These are phyloP conservation scores for Lasioglossum marginatum DNA, from an alignment of 2,888 invertebrate genomes.

Conservation along the genomic window DNA sequence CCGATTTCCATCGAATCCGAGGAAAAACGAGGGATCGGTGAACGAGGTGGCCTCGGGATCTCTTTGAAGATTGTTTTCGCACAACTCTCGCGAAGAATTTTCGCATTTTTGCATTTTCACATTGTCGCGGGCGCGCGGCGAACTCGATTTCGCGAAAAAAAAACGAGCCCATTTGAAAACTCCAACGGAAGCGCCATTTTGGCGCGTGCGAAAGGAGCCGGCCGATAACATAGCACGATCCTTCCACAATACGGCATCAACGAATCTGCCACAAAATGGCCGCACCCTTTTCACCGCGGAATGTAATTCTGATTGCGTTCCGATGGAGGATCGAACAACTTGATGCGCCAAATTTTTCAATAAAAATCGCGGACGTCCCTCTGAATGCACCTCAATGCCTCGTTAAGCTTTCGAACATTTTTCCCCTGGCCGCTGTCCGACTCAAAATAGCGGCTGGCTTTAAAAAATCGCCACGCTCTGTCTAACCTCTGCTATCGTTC, in stretches of 20 bases:
- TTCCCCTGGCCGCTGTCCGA: not conserved
- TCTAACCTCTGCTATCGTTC: not conserved
- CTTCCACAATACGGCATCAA: slow-evolving; percentile 52
- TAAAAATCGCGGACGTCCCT: slow-evolving; percentile 19
- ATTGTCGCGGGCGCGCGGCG: not conserved
- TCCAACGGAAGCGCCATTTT: slow-evolving; percentile 14
- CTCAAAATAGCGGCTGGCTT: not conserved
- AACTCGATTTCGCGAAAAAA: not conserved
- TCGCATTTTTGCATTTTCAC: not conserved
- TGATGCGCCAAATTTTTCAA: slow-evolving; percentile 44
- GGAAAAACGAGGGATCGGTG: not conserved
- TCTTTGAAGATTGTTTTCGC: slow-evolving; percentile 33
- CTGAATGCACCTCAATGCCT: slow-evolving; percentile 13
- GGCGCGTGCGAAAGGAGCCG: slow-evolving; percentile 14
- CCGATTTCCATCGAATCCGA: slow-evolving; percentile 15
- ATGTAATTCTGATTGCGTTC: slow-evolving; percentile 50
- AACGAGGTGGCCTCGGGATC: not conserved
- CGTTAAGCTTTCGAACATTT: slow-evolving; percentile 19
- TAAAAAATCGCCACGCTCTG: not conserved
- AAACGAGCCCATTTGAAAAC: not conserved
- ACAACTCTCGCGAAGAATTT: slow-evolving; percentile 4
- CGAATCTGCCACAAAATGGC: slow-evolving; percentile 45
- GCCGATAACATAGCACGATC: slow-evolving; percentile 35
- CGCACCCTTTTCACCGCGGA: slow-evolving; percentile 4
- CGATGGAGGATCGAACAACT: slow-evolving; percentile 23